Base-by-base conservation (phyloP, 1,140 invertebrate species). In the Halesus radiatus region DNA sequence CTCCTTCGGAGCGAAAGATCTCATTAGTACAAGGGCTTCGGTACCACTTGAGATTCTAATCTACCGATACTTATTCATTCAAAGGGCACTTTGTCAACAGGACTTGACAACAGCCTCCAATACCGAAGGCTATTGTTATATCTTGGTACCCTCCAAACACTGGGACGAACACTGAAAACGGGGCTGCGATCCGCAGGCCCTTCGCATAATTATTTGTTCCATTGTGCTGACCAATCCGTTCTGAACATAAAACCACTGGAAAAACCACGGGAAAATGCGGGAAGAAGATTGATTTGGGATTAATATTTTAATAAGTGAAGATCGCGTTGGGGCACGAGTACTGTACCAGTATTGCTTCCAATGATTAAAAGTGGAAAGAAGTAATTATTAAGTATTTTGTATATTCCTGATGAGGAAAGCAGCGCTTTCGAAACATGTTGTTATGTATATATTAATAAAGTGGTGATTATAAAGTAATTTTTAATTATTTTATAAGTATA, bases 21-120 rank as follows among this genome's bases (percentile, higher is more conserved):
- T 81, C 80, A 80, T 80, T 80, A 80, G 79, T 58, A 15, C 29
- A 66, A 54, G 76, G 76, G 60, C 22, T 6, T 20, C 77, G 10
- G 53, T n/a, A 29, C 62, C 60, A 22, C 62, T 70, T 52, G 54
- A 81, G 75, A 81, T 81, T 77, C 66, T 81, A 81, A 81, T 81
- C 80, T 77, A 60, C 80, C 53, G 60, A 77, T 81, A 81, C 76
- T 78, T 81, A 78, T 78, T 78, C 80, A 81, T 81, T 81, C 80
- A 78, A 52, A 62, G 70, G 52, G 73, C 79, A 22, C 68, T 50
- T 20, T 72, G 50, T 72, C 68, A 72, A 52, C 68, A n/a, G 68
- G 68, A 18, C 68, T 26, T 13, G 45, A 50, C 3, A 52, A 23
- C 45, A 26, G 16, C 10, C 45, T 23, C 68, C 68, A 52, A 72